Evolutionary conservation across 2,888 invertebrate genomes (phyloP).

Genomic region (Eristalis arbustorum): DNA sequence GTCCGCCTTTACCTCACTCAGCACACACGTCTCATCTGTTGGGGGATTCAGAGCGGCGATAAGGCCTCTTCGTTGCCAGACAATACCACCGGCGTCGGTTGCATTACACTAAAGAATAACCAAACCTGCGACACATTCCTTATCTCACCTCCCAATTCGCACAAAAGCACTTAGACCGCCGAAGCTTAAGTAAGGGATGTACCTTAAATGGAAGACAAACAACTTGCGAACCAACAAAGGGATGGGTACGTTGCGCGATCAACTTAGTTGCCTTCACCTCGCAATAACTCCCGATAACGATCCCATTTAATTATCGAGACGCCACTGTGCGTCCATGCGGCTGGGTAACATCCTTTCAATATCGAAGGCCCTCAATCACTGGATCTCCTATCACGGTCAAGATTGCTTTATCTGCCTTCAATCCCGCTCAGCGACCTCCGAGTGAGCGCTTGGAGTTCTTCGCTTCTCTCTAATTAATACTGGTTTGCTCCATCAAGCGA

Average conservation of each 20-base stretch:
- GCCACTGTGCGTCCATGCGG: slow-evolving; percentile 40
- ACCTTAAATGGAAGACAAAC: not conserved
- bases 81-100: too few relatives aligned
- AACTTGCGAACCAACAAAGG: not conserved
- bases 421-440: slow-evolving; percentile 36
- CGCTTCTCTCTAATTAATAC: slow-evolving; percentile 49
- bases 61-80: too few relatives aligned
- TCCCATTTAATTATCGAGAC: not conserved
- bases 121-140: not conserved
- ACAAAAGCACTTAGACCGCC: not conserved
- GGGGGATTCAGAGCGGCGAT: too few relatives aligned
- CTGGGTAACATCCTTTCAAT: slow-evolving; percentile 24
- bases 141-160: not conserved
- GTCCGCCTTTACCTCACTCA: too few relatives aligned
- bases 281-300: not conserved
- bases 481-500: slow-evolving; percentile 49
- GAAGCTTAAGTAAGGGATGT: not conserved
- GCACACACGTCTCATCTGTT: too few relatives aligned
- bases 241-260: not conserved
- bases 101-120: not conserved
- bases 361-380: slow-evolving; percentile 44
- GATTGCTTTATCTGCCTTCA: not conserved
- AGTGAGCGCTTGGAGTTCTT: slow-evolving; percentile 34
- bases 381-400: not conserved
- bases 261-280: not conserved